phyloP scores from a whole-genome alignment of 2,888 invertebrate genomes.

The Sicus ferrugineus region DNA sequence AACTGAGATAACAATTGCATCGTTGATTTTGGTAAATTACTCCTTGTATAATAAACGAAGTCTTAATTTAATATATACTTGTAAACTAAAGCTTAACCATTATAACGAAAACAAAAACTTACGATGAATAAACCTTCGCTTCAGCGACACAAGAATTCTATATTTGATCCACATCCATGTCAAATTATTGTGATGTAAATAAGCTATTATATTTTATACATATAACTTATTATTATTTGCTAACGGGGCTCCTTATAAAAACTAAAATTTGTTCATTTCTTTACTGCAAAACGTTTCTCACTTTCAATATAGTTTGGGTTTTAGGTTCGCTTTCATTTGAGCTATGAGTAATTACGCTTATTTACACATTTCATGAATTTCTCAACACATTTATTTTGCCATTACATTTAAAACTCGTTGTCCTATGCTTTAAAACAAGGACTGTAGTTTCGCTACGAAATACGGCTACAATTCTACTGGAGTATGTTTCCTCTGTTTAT shows the following conservation, averaged over 20 bases:
- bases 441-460: constrained; percentile 20
- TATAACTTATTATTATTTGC: constrained; percentile 25
- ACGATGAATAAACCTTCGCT: neutral
- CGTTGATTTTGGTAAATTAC: constrained; percentile 14
- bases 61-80: neutral
- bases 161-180: neutral
- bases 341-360: constrained; percentile 21
- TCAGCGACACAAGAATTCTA: constrained; percentile 14
- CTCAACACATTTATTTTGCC: constrained; percentile 7
- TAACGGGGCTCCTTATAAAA: constrained; percentile 18
- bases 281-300: neutral
- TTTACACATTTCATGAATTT: constrained; percentile 23
- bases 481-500: constrained; percentile 42
- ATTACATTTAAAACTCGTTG: constrained; percentile 3
- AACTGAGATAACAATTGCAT: constrained; percentile 13
- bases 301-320: constrained; percentile 1
- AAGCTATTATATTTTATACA: constrained; percentile 25
- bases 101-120: constrained; percentile 9
- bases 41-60: constrained; percentile 11
- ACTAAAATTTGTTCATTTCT: constrained; percentile 15
- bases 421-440: constrained; percentile 21
- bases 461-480: constrained; percentile 30
- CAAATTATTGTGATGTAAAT: constrained; percentile 11
- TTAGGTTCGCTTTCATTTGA: constrained; percentile 14
- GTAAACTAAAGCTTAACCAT: constrained; percentile 16